Evolutionary conservation across 92 coral and sea anemone genomes (phyloP).

Genomic region (Micromussa lordhowensis): DNA sequence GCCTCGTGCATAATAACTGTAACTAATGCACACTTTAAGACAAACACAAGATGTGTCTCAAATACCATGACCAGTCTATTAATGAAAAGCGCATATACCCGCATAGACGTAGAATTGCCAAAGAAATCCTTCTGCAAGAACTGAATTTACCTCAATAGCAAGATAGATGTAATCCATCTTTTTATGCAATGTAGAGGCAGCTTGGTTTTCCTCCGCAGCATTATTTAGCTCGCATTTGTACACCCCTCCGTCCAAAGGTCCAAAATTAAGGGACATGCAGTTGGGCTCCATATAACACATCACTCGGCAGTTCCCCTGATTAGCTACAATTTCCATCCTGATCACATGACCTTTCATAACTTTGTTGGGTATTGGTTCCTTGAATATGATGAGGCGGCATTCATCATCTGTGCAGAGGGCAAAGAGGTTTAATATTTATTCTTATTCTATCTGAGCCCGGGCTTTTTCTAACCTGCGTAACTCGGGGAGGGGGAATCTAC

Average conservation of each 20-base stretch:
- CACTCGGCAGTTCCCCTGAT: background rate
- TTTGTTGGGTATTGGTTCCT: background rate
- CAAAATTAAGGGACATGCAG: background rate
- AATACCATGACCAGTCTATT: no score
- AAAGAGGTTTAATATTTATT: background rate
- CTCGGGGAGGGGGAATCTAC: no score
- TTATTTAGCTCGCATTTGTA: slow-evolving; percentile 21
- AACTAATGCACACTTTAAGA: no score
- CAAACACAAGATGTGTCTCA: no score
- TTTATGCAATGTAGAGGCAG: background rate
- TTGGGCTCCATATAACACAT: background rate
- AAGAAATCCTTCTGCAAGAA: background rate
- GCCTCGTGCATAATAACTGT: no score
- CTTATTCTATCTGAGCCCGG: no score
- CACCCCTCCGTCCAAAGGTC: background rate
- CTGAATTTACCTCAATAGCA: background rate
- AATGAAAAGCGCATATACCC: no score
- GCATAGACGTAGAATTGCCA: no score
- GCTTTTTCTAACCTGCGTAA: no score
- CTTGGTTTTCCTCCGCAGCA: slow-evolving; percentile 8
- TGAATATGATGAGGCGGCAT: background rate
- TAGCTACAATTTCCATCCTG: background rate
- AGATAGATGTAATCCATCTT: background rate
- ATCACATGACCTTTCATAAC: background rate
- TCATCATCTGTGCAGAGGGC: background rate